These are phyloP conservation scores for Cordilura impudica DNA, from an alignment of 2,888 invertebrate species.

Conservation along the genomic window DNA sequence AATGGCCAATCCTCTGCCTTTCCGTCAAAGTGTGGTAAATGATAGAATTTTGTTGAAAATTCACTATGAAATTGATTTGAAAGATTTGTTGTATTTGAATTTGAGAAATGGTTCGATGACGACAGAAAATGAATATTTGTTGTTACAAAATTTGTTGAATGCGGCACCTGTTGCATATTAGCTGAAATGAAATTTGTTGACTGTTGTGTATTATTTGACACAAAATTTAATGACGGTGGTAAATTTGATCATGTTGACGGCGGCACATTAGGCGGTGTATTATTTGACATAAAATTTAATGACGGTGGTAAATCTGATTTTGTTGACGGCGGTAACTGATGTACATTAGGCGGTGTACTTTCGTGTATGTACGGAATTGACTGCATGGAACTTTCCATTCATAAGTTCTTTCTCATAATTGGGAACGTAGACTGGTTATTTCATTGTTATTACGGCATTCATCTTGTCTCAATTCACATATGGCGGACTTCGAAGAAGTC, in stretches of 20 bases:
- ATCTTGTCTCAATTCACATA: slow-evolving; percentile 4
- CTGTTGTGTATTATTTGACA: neutral
- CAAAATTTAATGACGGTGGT: neutral
- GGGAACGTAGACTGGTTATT: neutral
- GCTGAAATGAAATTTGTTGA: neutral
- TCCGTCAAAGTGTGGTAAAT: slow-evolving; percentile 1
- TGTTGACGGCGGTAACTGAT: neutral
- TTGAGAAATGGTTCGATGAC: neutral
- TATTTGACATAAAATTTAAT: neutral
- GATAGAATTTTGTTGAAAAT: slow-evolving; percentile 8
- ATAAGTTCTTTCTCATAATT: neutral
- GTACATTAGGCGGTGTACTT: neutral
- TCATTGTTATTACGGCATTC: neutral
- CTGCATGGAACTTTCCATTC: neutral
- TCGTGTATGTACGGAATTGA: neutral
- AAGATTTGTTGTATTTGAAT: neutral
- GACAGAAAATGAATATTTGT: neutral
- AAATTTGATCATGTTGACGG: neutral
- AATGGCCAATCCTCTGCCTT: slow-evolving; percentile 32
- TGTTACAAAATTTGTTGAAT: too few species aligned
- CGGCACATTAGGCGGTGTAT: neutral
- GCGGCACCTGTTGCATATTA: neutral
- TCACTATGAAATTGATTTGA: neutral
- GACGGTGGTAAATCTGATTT: neutral
- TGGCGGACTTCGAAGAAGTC: slow-evolving; percentile 1